These are phyloP conservation scores for Lapara coniferarum DNA, from an alignment of 2,888 invertebrate genomes.

Conservation along the genomic window DNA sequence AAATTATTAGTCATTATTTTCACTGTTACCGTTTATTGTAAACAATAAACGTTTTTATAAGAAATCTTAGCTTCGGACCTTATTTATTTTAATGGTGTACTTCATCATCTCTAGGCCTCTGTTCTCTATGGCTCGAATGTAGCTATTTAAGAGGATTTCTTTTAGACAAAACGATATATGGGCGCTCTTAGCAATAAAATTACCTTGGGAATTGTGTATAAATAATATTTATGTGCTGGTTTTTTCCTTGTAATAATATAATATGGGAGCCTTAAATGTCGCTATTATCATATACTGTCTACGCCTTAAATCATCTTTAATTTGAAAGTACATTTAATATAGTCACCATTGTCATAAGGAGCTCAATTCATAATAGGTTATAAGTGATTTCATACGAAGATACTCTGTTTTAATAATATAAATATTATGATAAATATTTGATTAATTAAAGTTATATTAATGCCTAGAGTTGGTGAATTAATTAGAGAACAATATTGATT, in stretches of 20 bases:
- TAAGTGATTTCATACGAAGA: constrained; percentile 3
- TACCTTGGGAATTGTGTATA: constrained; percentile 12
- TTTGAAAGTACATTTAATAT: neutral
- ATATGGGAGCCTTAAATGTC: constrained; percentile 5
- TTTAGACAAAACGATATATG: constrained; percentile 12
- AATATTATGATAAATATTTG: neutral
- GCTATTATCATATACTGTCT: neutral
- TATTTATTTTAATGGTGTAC: constrained; percentile 21
- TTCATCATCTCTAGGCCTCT: constrained; percentile 23
- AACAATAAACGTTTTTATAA: constrained; percentile 20
- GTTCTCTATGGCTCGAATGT: constrained; percentile 5
- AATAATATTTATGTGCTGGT: constrained; percentile 10
- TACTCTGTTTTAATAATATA: constrained; percentile 1
- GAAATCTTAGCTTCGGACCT: constrained; percentile 8
- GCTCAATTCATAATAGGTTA: constrained; percentile 1
- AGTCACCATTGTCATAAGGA: neutral
- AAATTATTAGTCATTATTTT: constrained; percentile 20
- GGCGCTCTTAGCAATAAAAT: constrained; percentile 14
- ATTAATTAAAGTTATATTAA: constrained; percentile 11
- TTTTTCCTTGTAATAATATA: constrained; percentile 1
- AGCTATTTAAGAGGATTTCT: constrained; percentile 9
- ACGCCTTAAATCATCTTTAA: neutral
- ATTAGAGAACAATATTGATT: constrained; percentile 25
- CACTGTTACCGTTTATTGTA: constrained; percentile 17
- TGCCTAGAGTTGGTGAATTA: constrained; percentile 28